Evolutionary conservation across 2,113 vertebrate genomes (phyloP), one percentile per base, ranked within the genome.

Genomic region (Rutilus rutilus): DNA sequence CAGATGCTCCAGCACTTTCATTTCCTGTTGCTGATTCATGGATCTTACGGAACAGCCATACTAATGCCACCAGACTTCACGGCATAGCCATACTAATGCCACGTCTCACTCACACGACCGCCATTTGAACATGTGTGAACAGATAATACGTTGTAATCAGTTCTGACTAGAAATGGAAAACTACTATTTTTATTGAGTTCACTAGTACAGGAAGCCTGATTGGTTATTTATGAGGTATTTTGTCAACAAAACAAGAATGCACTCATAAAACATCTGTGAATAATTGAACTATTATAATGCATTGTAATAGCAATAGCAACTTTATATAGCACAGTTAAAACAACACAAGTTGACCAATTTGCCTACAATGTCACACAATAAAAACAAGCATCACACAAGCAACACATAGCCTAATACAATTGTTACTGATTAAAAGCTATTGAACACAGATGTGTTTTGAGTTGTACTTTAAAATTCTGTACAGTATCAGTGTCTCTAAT

Each of bases 11-110:
- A 83, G 54, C 25, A 23, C 62, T 88, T 86, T 87, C n/a, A 89
- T 91, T 90, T 91, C 89, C 88, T 90, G 90, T 82, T 64, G 42
- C 59, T 86, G 25, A 78, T 21, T 74, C 62, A 57, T 0, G 21
- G 69, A 77, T 73, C 65, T 59, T 65, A 73, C 60, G 2, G 36
- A 17, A 45, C 39, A 76, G 52, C 79, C 62, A 85, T 85, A 57
- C 62, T 84, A 64, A 85, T 78, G 36, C 67, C 54, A 75, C 15
- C 74, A 47, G 50, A 54, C 52, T 30, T 84, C 5, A 36, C 52
- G 62, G 50, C 42, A 84, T 39, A 33, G 8, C 14, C 14, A 4
- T 25, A 23, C 17, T 52, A 52, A 52, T 52, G 79, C 73, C 80
- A 88, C 62, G 79, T 79, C 45, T 83, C 64, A 83, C 45, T 64